phyloP scores from a whole-genome alignment of 2,888 invertebrate genomes.

The Teinopalpus imperialis region DNA sequence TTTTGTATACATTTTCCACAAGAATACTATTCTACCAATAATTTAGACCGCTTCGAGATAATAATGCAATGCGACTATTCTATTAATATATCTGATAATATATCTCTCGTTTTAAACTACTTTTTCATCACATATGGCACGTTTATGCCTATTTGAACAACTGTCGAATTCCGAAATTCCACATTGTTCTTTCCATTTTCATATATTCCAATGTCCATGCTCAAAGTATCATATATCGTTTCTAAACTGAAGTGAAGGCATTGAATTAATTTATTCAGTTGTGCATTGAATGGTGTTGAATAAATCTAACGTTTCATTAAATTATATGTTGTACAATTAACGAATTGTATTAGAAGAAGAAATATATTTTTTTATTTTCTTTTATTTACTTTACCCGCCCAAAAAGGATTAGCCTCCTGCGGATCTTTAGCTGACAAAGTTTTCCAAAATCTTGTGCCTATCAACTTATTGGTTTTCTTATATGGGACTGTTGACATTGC shows the following conservation, averaged over 20 bases:
- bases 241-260: constrained; percentile 53
- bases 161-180: constrained; percentile 55
- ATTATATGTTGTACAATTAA: too few species aligned
- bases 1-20: constrained; percentile 50
- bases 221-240: constrained; percentile 43
- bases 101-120: constrained; percentile 31
- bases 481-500: too few species aligned
- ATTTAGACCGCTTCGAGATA: background rate
- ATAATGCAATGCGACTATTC: background rate
- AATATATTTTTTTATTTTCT: too few species aligned
- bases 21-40: background rate
- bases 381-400: too few species aligned
- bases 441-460: too few species aligned
- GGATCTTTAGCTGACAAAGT: too few species aligned
- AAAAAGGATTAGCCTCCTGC: too few species aligned
- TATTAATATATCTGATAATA: constrained; percentile 1
- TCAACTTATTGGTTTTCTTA: too few species aligned
- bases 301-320: too few species aligned
- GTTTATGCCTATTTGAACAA: constrained; percentile 65
- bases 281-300: too few species aligned
- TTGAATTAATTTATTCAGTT: constrained; percentile 62
- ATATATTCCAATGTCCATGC: constrained; percentile 39
- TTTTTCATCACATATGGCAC: constrained; percentile 53
- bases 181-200: constrained; percentile 22
- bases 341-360: too few species aligned